Percentiles rank a stretch among this genome's conserved stretches.
Conservation (phyloP, 2,113 vertebrate species). For the Rhabdomys dilectus region DNA sequence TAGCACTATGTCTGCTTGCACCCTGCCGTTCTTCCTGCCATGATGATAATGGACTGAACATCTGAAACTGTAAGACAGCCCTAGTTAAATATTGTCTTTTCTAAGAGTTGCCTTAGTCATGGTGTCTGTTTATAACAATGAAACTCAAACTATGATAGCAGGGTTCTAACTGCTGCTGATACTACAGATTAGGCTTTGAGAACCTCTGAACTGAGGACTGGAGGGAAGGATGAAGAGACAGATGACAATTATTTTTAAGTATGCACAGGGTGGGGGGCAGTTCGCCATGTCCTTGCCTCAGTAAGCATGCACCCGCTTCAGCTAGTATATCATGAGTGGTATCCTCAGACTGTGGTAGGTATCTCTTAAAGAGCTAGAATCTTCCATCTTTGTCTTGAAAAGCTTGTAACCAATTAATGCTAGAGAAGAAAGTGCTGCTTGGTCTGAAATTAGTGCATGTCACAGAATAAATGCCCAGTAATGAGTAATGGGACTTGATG, state of each 20-base stretch:
- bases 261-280: too few relatives aligned
- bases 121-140: too few relatives aligned
- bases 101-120: too few relatives aligned
- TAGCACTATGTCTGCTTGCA: too few relatives aligned
- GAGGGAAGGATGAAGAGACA: background rate
- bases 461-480: background rate
- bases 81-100: too few relatives aligned
- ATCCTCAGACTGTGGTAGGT: background rate
- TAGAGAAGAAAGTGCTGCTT: background rate
- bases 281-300: background rate
- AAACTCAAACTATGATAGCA: too few relatives aligned
- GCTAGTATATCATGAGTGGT: background rate
- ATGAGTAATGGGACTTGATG: background rate
- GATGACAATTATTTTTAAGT: background rate
- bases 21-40: too few relatives aligned
- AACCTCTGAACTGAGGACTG: too few relatives aligned
- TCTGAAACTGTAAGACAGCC: too few relatives aligned
- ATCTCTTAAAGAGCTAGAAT: background rate
- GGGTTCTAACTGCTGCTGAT: background rate
- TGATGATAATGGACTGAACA: too few relatives aligned
- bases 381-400: background rate
- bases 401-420: background rate
- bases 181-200: background rate
- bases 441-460: background rate
- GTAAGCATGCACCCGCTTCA: background rate